Evolutionary conservation across 1,140 invertebrate genomes (phyloP), one percentile per base, ranked within the genome.

Genomic region (Musca vetustissima): DNA sequence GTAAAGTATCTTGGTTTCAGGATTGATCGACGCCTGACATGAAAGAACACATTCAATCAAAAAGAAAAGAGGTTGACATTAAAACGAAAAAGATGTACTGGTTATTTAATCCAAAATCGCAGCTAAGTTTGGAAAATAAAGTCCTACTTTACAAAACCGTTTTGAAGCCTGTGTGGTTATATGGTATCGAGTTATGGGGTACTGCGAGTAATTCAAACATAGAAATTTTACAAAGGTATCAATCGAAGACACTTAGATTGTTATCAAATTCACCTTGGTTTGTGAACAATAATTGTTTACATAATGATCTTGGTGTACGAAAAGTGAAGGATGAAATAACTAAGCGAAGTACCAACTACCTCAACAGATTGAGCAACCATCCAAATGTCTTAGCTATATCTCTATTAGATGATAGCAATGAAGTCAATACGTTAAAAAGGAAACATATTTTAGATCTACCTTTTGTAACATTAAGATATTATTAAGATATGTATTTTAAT

Each of bases 161-260:
- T 4, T 25, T 57, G 15, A 57, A 57, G 28, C 53, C 53, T 24
- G 11, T 32, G 15, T 57, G 25, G 24, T 28, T 13, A 2, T 57
- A 57, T n/a, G 25, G 25, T 2, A 15, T 28, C 9, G 9, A 28
- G 4, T 25, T 53, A 1, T 53, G 52, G 52, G 52, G 52, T 22
- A 53, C 52, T 1, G 52, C 52, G 7, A 24, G 52, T 3, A 53
- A 57, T 19, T 53, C 52, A 14, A 53, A 28, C 15, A 28, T 57
- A n/a, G 53, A 57, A n/a, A 28, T 57, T 14, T 15, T 57, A 28
- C 53, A 59, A 15, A 14, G 55, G n/a, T 59, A 32, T n/a, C 53
- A 57, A 28, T 28, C 22, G 14, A 57, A 57, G 28, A 28, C 25
- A n/a, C 24, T 57, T 13, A 57, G 53, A 57, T 14, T 28, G 15